phyloP scores from a whole-genome alignment of 2,113 vertebrate genomes.

The Corythoichthys intestinalis region DNA sequence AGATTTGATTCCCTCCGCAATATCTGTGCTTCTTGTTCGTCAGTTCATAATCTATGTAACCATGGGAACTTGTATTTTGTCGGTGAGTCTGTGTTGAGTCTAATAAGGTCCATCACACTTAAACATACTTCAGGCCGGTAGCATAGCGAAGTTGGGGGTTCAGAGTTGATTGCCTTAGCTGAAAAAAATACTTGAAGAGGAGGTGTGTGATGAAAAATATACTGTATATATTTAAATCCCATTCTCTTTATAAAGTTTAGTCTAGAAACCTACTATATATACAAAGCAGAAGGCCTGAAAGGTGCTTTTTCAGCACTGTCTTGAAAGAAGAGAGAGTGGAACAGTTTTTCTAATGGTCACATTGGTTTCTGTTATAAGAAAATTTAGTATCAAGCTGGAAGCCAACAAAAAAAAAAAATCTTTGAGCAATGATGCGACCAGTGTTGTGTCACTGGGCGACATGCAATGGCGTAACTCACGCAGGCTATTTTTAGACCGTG shows the following conservation, averaged over 20 bases:
- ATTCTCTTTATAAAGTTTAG: background rate
- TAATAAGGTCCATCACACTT: background rate
- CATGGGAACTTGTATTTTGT: slow-evolving; percentile 1
- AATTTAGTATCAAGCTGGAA: background rate
- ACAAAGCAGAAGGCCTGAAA: background rate
- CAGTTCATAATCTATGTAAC: slow-evolving; percentile 8
- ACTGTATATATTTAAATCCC: background rate
- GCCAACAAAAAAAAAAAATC: background rate
- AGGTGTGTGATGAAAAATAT: background rate
- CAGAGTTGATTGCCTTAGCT: background rate
- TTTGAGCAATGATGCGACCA: background rate
- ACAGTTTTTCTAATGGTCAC: too few relatives aligned
- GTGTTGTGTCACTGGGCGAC: background rate
- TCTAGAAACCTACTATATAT: background rate
- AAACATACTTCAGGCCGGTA: background rate
- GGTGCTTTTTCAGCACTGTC: background rate
- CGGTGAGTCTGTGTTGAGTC: background rate
- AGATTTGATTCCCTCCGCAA: slow-evolving; percentile 9
- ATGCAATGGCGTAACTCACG: background rate
- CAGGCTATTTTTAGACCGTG: too few relatives aligned
- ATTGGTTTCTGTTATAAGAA: background rate
- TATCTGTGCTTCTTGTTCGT: slow-evolving; percentile 1
- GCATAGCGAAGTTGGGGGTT: background rate
- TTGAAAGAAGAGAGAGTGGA: too few relatives aligned
- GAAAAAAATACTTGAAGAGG: too few relatives aligned